phyloP scores from a whole-genome alignment of 2,888 invertebrate species.

The Cheilosia variabilis region DNA sequence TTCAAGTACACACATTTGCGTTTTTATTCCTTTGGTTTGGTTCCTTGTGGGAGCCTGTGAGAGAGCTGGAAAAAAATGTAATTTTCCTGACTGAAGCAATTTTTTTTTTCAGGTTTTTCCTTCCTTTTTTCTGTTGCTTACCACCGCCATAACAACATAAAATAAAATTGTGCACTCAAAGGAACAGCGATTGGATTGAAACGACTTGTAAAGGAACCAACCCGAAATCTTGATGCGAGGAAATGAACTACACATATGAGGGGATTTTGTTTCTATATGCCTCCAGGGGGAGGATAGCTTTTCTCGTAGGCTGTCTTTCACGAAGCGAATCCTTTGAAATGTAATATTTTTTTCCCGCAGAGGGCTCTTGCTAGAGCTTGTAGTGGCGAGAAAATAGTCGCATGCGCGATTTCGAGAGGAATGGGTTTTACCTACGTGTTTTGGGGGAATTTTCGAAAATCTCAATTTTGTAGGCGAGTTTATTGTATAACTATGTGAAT shows the following conservation, averaged over 20 bases:
- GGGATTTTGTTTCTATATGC: not conserved
- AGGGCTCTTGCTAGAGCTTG: not conserved
- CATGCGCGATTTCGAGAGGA: conserved; percentile 43
- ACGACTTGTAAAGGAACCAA: conserved; percentile 57
- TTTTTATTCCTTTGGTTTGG: conserved; percentile 25
- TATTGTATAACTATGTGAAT: too few species aligned
- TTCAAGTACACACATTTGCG: conserved; percentile 60
- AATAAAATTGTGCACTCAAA: conserved; percentile 59
- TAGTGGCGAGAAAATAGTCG: conserved; percentile 34
- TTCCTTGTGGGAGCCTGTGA: not conserved
- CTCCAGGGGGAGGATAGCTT: conserved; percentile 26
- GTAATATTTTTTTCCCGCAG: conserved; percentile 1
- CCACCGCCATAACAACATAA: conserved; percentile 50
- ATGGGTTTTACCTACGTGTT: too few species aligned
- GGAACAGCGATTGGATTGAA: conserved; percentile 69
- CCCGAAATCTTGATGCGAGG: conserved; percentile 54
- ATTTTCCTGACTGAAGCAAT: conserved; percentile 67
- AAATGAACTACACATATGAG: conserved; percentile 54
- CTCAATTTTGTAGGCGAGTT: too few species aligned
- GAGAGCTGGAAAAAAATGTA: conserved; percentile 36
- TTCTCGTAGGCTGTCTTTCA: conserved; percentile 58
- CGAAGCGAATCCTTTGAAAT: conserved; percentile 50
- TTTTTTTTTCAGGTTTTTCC: conserved; percentile 25
- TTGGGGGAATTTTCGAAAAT: too few species aligned
- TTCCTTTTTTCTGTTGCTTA: conserved; percentile 4